Conservation (phyloP, 1,140 invertebrate species). For the Tetramorium alpestre region DNA sequence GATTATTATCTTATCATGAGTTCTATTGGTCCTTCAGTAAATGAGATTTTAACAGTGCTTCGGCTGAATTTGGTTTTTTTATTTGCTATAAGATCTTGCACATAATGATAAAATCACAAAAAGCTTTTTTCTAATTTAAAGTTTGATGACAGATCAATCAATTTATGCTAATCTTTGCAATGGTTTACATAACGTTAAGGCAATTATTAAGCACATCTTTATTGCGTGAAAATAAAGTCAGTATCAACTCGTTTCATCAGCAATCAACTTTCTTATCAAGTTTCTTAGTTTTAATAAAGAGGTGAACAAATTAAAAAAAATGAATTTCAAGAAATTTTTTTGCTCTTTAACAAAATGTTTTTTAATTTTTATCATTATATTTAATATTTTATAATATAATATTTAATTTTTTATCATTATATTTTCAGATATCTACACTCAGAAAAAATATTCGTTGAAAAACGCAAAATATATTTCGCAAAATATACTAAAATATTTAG, state of each 20-base stretch:
- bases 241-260: too few species aligned
- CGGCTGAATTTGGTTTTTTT: not conserved
- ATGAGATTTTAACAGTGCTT: conserved; percentile 3
- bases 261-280: not conserved
- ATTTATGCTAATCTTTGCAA: not conserved
- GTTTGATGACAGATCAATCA: not conserved
- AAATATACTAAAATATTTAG: too few species aligned
- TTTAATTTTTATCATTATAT: not conserved
- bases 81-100: too few species aligned
- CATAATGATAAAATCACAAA: conserved; percentile 24
- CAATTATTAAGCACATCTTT: not conserved
- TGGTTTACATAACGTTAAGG: not conserved
- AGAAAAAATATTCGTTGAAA: too few species aligned
- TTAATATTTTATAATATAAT: not conserved
- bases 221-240: not conserved
- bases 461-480: too few species aligned
- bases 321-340: not conserved
- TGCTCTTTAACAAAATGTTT: not conserved
- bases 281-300: not conserved
- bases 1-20: not conserved
- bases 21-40: not conserved
- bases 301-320: not conserved
- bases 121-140: conserved; percentile 2
- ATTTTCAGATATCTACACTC: not conserved
- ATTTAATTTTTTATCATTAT: not conserved